These are phyloP conservation scores for Apamea monoglypha DNA, from an alignment of 2,888 invertebrate species.

Conservation along the genomic window DNA sequence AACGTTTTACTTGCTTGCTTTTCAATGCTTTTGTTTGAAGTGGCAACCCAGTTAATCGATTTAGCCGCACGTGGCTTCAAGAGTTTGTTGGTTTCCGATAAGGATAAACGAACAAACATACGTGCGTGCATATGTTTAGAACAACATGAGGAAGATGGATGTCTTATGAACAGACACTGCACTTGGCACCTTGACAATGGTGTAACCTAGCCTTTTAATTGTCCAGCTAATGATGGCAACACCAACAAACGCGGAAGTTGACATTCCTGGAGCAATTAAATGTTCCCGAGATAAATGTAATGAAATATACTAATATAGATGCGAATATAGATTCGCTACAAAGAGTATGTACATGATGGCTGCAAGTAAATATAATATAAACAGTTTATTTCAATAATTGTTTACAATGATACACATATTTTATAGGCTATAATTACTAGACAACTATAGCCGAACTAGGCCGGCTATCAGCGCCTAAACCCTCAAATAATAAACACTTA, in stretches of 20 bases:
- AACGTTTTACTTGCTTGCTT: slow-evolving; percentile 52
- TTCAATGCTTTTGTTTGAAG: slow-evolving; percentile 60
- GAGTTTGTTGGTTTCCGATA: slow-evolving; percentile 59
- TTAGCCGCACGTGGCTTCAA: slow-evolving; percentile 63
- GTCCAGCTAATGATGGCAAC: slow-evolving; percentile 44
- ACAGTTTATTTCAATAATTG: neutral
- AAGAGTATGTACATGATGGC: slow-evolving; percentile 20
- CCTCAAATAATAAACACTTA: neutral
- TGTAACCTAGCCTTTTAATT: slow-evolving; percentile 60
- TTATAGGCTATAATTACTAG: neutral
- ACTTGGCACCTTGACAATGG: slow-evolving; percentile 51
- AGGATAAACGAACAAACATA: slow-evolving; percentile 46
- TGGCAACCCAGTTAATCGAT: slow-evolving; percentile 63
- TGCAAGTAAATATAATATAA: neutral
- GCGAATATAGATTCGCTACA: slow-evolving; percentile 18
- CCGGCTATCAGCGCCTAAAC: neutral
- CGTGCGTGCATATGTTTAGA: slow-evolving; percentile 8
- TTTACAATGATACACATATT: neutral
- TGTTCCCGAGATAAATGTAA: slow-evolving; percentile 40
- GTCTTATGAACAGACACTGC: slow-evolving; percentile 27
- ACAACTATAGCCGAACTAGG: neutral
- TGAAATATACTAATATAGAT: slow-evolving; percentile 52
- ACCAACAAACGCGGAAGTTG: slow-evolving; percentile 63
- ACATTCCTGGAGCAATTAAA: slow-evolving; percentile 60
- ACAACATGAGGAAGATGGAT: slow-evolving; percentile 39